phyloP scores from a whole-genome alignment of 2,113 vertebrate species.

The Propithecus coquereli region DNA sequence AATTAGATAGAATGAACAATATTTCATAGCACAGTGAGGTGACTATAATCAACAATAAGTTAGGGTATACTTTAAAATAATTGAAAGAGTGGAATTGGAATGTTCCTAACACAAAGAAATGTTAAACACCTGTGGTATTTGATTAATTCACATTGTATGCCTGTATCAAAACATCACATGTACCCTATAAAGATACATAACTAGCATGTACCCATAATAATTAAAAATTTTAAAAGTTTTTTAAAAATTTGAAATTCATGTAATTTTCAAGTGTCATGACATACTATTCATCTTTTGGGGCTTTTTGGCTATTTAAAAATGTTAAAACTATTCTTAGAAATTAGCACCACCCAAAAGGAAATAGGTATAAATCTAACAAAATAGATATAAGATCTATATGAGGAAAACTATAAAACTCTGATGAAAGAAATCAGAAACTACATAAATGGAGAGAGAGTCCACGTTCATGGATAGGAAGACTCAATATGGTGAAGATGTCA shows the following conservation, averaged over 20 bases:
- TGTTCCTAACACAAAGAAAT: too few relatives aligned
- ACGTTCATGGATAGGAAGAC: not conserved
- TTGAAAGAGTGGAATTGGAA: too few relatives aligned
- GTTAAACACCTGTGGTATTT: too few relatives aligned
- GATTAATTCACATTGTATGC: too few relatives aligned
- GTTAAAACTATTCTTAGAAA: not conserved
- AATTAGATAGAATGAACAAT: too few relatives aligned
- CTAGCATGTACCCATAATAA: too few relatives aligned
- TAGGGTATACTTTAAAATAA: too few relatives aligned
- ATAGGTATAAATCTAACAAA: not conserved
- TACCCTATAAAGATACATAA: too few relatives aligned
- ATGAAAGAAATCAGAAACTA: not conserved
- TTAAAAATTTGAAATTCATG: not conserved
- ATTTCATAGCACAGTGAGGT: too few relatives aligned
- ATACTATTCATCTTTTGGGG: not conserved
- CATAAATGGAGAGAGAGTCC: not conserved
- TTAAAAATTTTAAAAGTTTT: too few relatives aligned
- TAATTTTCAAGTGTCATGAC: not conserved
- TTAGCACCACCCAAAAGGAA: not conserved
- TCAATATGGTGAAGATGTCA: not conserved
- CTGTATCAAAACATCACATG: too few relatives aligned
- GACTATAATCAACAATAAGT: too few relatives aligned
- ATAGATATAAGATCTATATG: not conserved
- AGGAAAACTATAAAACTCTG: not conserved
- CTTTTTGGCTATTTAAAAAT: not conserved